Evolutionary conservation across 2,888 invertebrate species (phyloP), one percentile per base, ranked within the genome.

Genomic region (Noctua pronuba): DNA sequence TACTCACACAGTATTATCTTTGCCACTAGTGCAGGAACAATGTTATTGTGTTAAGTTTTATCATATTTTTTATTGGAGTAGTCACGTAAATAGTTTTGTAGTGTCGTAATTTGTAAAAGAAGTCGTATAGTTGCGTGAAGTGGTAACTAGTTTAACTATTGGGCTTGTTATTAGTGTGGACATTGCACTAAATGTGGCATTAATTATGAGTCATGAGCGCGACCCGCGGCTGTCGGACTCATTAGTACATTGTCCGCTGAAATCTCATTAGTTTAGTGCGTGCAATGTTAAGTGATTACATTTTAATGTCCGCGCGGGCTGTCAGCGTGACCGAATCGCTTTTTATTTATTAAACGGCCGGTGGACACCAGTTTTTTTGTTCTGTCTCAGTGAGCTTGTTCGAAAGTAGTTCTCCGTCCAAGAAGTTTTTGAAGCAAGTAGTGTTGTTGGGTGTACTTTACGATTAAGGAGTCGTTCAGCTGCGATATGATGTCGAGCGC

Each of bases 191-290:
- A 94, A 93, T 93, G 93, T 93, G 92, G 90, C 92, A 90, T 92
- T 93, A 92, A 94, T 93, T 92, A 92, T 96, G 96, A 96, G 94
- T 96, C 96, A 96, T 90, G 90, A 91, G 88, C 88, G 84, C 92
- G 91, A 92, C 92, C 92, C 92, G 93, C 91, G 89, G 93, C 92
- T 93, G 95, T 94, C 93, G 92, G 91, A 91, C 93, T 95, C 95
- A 93, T 95, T 95, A 95, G 93, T 93, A 94, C 93, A 91, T 92
- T 93, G 95, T 94, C 93, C 92, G 91, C 94, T 95, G 92, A 95
- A 95, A 96, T 95, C 95, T 95, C 95, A 95, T 96, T 96, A 95
- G 94, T 95, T 92, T 93, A 92, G 94, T 95, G 95, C 95, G 95
- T 95, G 95, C 94, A 93, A 91, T 94, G 94, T 94, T 94, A 95